phyloP scores from a whole-genome alignment of 1,140 invertebrate species.

The Diprion similis region DNA sequence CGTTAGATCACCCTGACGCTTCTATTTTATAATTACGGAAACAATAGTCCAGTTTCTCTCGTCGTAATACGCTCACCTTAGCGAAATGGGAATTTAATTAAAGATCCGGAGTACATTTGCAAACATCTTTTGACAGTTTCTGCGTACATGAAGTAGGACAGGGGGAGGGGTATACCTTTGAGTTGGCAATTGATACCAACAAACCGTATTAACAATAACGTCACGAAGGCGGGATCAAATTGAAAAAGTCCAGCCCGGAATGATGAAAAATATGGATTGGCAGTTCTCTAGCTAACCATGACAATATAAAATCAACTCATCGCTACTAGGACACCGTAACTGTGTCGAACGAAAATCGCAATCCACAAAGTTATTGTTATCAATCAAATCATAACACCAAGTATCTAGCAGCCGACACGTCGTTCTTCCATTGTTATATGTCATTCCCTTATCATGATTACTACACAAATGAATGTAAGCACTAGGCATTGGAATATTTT shows the following conservation, averaged over 20 bases:
- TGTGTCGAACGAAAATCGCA: not conserved
- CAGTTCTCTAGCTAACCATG: too few relatives aligned
- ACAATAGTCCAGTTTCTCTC: not conserved
- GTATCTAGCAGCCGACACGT: constrained; percentile 1
- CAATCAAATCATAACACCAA: not conserved
- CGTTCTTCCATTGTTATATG: not conserved
- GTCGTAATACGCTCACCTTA: not conserved
- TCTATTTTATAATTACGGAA: too few relatives aligned
- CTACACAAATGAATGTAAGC: too few relatives aligned
- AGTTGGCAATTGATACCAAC: not conserved
- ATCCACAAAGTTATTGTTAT: not conserved
- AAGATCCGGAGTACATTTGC: not conserved
- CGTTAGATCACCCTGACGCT: not conserved
- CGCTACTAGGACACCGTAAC: not conserved
- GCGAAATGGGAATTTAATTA: not conserved
- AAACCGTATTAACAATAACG: not conserved
- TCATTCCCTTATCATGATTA: too few relatives aligned
- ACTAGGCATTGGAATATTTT: too few relatives aligned
- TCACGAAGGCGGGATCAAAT: not conserved
- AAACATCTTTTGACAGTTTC: constrained; percentile 1
- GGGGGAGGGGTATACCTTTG: not conserved
- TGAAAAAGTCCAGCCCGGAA: not conserved
- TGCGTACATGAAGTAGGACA: not conserved
- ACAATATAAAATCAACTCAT: too few relatives aligned
- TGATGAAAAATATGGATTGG: too few relatives aligned